Base-by-base conservation (phyloP, 2,113 vertebrate species). In the Oncorhynchus nerka region DNA sequence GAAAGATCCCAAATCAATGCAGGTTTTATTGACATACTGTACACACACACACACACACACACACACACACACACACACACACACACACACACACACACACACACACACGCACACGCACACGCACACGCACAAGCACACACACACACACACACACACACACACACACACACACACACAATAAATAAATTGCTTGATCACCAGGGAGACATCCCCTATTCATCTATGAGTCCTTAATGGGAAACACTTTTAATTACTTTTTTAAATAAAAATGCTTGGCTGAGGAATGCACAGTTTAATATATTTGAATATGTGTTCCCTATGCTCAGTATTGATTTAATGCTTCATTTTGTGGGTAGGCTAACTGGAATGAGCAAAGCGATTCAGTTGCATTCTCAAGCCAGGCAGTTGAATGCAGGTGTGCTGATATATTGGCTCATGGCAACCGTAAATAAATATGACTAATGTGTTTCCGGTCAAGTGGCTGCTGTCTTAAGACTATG, bases 401-500 rank as follows among this genome's bases (percentile, higher is more conserved):
- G 55, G 19, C 55, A 57, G 55, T 57, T 57, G 15, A 57, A 57
- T 57, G 55, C 55, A 20, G 1, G 55, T 57, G 55, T 57, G 55
- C 20, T 45, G 39, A 5, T 20, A 68, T n/a, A 39, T 19, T 30
- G 15, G 16, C 13, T 68, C 70, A 70, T 73, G 34, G 49, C 32
- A 59, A 76, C 45, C 59, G 62, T 76, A 76, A 70, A 75, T 77
- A 77, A 75, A 73, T 26, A 70, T 45, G 39, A 73, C 26, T 24
- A 28, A 76, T 45, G 5, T 20, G 1, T 67, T 57, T 59, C 57
- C 69, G 20, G 70, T 83, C 78, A 77, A 20, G 57, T 80, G 71
- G 68, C 64, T 61, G 34, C 28, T 67, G 65, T 26, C 5, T 67
- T 67, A 20, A 34, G 16, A 5, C 66, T 68, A 20, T 68, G 65